These are phyloP conservation scores for Drosophila pseudotalamancana DNA, from an alignment of 2,888 invertebrate species.

Conservation along the genomic window DNA sequence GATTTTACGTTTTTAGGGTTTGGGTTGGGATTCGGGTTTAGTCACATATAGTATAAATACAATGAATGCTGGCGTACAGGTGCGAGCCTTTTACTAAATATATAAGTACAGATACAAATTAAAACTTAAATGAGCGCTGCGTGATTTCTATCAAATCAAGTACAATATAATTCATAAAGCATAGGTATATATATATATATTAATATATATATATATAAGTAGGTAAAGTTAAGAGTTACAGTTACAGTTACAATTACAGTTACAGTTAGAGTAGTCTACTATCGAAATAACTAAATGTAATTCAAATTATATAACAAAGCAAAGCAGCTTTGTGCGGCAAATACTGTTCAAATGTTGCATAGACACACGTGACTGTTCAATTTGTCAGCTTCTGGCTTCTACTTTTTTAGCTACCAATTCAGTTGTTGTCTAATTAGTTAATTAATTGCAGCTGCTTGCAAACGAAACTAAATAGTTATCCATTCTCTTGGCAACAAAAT, in stretches of 20 bases:
- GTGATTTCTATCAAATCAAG: conserved; percentile 43
- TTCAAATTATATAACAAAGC: conserved; percentile 46
- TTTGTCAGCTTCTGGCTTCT: conserved; percentile 15
- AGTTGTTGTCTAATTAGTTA: conserved; percentile 23
- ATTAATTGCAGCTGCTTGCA: conserved; percentile 24
- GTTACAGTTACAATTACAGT: conserved; percentile 30
- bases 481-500: conserved; percentile 6
- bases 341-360: conserved; percentile 49
- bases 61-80: conserved; percentile 43
- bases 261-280: conserved; percentile 10
- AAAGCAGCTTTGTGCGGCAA: conserved; percentile 69
- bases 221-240: conserved; percentile 33
- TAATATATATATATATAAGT: conserved; percentile 15
- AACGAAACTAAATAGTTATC: conserved; percentile 5
- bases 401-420: neutral
- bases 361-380: conserved; percentile 26
- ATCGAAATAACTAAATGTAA: conserved; percentile 26
- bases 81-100: conserved; percentile 27
- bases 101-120: conserved; percentile 73
- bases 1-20: no score
- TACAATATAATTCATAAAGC: conserved; percentile 39
- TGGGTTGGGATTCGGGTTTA: no score
- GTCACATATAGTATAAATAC: conserved; percentile 48
- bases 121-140: conserved; percentile 71
- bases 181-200: conserved; percentile 6